A percentile compares a stretch with the other conserved stretches of the same genome.
phyloP scores from a whole-genome alignment of 2,113 vertebrate genomes.

The Eurystomus gularis region DNA sequence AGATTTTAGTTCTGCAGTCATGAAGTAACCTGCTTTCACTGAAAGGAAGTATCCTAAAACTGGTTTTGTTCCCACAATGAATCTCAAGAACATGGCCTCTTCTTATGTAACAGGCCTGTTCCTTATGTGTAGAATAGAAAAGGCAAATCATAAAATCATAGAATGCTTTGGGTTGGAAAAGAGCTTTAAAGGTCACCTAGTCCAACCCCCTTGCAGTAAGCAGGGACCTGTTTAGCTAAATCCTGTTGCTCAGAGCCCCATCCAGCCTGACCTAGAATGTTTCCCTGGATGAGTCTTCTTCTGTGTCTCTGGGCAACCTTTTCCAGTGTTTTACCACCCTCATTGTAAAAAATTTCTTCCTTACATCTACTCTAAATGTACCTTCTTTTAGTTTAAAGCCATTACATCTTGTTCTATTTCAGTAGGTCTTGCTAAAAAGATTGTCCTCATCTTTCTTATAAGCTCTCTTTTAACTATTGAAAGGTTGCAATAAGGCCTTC shows the following conservation, averaged over 20 bases:
- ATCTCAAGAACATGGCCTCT: background rate
- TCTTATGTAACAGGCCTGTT: background rate
- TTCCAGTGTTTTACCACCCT: background rate
- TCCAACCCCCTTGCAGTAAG: background rate
- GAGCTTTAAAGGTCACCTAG: background rate
- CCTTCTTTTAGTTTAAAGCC: background rate
- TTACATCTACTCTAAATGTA: background rate
- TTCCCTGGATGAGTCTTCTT: background rate
- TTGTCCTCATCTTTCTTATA: background rate
- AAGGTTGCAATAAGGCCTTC: background rate
- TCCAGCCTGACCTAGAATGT: background rate
- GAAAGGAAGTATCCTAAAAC: background rate
- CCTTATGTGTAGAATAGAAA: background rate
- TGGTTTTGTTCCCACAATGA: background rate
- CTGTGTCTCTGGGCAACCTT: background rate
- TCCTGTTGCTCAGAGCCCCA: background rate
- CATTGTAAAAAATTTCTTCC: background rate
- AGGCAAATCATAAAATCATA: background rate
- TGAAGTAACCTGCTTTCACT: background rate
- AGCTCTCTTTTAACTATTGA: background rate
- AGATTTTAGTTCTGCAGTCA: background rate
- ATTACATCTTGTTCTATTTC: background rate
- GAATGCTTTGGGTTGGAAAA: background rate
- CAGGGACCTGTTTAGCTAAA: background rate
- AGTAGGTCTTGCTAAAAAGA: background rate